phyloP scores from a whole-genome alignment of 2,797 vertebrate genomes.

The Gymnoscopelus microlampas region DNA sequence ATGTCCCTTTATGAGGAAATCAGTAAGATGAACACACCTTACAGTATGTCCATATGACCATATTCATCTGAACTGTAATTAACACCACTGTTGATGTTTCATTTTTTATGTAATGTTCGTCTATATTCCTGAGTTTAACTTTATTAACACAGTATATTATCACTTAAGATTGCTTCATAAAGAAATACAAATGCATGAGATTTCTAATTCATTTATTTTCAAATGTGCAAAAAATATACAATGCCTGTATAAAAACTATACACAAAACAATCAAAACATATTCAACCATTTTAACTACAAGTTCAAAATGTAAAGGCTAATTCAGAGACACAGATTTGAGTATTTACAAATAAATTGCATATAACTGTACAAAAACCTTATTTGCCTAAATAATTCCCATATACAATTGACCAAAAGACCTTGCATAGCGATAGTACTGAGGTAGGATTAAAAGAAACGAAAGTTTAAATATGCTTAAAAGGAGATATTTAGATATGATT shows the following conservation, averaged over 20 bases:
- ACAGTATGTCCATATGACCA: no score
- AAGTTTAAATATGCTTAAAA: conserved; percentile 20
- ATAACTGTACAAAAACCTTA: conserved; percentile 72
- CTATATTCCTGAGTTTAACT: no score
- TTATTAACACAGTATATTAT: not conserved
- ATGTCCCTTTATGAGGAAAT: no score
- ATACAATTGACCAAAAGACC: conserved; percentile 49
- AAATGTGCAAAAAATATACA: conserved; percentile 76
- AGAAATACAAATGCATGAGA: conserved; percentile 15
- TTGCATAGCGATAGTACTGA: conserved; percentile 76
- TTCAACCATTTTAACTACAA: conserved; percentile 59
- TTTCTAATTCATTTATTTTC: conserved; percentile 70
- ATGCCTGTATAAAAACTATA: conserved; percentile 65
- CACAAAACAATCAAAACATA: conserved; percentile 50
- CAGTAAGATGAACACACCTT: no score
- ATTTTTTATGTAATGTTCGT: no score
- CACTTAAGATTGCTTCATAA: conserved; percentile 1
- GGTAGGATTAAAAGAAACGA: conserved; percentile 76
- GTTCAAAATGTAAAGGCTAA: conserved; percentile 49
- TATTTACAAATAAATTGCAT: conserved; percentile 78
- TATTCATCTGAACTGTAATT: no score
- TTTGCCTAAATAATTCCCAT: conserved; percentile 47
- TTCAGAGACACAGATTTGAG: conserved; percentile 51
- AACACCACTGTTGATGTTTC: no score
- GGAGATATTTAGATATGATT: not conserved